Conservation (phyloP, 2,888 invertebrate species). For the Andrena chrysosceles region DNA sequence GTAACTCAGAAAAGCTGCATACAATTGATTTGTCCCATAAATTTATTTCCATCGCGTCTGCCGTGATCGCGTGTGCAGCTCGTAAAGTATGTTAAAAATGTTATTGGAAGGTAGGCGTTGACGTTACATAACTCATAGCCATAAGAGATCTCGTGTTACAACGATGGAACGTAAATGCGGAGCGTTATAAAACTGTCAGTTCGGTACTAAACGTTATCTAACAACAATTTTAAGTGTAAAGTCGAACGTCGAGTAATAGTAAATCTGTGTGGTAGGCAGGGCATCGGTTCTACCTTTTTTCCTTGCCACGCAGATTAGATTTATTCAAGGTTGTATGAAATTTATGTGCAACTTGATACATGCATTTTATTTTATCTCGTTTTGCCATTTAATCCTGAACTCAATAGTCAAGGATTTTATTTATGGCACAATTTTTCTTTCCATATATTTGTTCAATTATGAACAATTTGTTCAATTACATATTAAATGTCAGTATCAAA, state of each 20-base stretch:
- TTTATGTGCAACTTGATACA: conserved; percentile 3
- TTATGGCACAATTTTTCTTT: no score
- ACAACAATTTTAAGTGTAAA: conserved; percentile 23
- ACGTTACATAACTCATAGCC: conserved; percentile 29
- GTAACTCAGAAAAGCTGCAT: neutral
- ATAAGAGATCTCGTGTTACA: conserved; percentile 27
- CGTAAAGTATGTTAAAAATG: conserved; percentile 11
- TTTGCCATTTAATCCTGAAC: neutral
- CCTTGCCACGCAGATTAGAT: neutral
- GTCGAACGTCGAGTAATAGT: neutral
- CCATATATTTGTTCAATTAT: no score
- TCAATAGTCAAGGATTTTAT: no score
- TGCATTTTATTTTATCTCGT: neutral
- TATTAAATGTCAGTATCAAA: no score
- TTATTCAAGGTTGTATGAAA: neutral
- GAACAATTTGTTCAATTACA: no score
- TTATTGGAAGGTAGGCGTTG: conserved; percentile 27
- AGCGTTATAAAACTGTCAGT: conserved; percentile 40
- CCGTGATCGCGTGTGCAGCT: neutral
- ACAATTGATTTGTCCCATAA: neutral
- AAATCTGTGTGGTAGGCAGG: neutral
- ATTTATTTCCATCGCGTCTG: conserved; percentile 9
- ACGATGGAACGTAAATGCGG: conserved; percentile 24
- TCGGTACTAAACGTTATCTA: conserved; percentile 20
- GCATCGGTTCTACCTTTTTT: neutral